Evolutionary conservation across 1,140 invertebrate species (phyloP), one percentile per base, ranked within the genome.

Genomic region (Drosophila persimilis): DNA sequence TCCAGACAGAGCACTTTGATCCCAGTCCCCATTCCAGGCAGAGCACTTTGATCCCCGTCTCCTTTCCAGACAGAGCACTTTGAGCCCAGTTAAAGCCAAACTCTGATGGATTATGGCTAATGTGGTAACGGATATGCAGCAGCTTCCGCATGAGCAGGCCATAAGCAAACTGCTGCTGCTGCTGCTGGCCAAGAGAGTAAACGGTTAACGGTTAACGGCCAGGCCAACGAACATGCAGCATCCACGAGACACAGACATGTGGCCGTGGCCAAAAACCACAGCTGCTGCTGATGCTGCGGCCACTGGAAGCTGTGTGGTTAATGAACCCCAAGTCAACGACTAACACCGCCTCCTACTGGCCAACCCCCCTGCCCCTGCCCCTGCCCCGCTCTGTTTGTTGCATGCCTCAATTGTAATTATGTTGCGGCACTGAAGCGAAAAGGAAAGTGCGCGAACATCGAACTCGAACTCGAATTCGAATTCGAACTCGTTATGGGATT

Each of bases 351-450:
- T 47, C 50, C 62, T 47, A 24, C 6, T 41, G 20, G 1, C 63
- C 31, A 8, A 22, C 9, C 41, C 53, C 15, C 15, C 15, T 15
- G 15, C 15, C 15, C 15, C 15, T 0, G 15, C 2, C 31, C 20
- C 26, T 0, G 0, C 24, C 24, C 24, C 24, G 24, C 0, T 26
- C 24, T 26, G 24, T 5, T 17, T 48, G 31, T 48, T 69, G 80
- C 77, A 80, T 88, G 81, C 65, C 55, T 75, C 81, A 67, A 81
- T 86, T 86, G 81, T 88, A 86, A 86, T 86, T 86, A 85, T 85
- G 73, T 67, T 79, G 77, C 53, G 15, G 57, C 73, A 78, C 46
- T 58, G 45, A 80, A 80, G 76, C 77, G 81, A 86, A 86, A 86
- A 78, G 61, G 81, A 86, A 86, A 86, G 81, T 86, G 62, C 57